Base-by-base conservation (phyloP, 2,888 invertebrate genomes). In the Pachymerium ferrugineum region DNA sequence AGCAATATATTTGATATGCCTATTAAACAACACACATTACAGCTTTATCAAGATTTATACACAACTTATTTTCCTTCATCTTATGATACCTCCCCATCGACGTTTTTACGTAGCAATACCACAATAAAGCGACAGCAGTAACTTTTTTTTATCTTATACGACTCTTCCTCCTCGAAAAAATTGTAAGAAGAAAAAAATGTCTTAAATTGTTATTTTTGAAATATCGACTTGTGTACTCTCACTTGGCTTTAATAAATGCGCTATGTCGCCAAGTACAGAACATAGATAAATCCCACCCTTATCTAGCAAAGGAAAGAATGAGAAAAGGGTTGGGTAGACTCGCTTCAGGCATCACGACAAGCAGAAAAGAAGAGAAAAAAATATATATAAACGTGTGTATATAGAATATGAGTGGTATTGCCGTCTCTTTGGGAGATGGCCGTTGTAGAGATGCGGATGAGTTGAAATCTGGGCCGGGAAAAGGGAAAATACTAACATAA, bases 221-320 rank as follows among this genome's bases (percentile, higher is more conserved):
- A 47, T 47, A 47, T 47, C 47, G 47, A 47, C 47, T 47, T 47
- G 47, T 47, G 47, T 47, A 47, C 47, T 47, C 47, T 47, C 47
- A 47, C 47, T 47, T 47, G 19, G 19, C 47, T 47, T 47, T 47
- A 47, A 47, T 47, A 47, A 47, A 47, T 47, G 47, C 47, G 47
- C 47, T 19, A 47, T 47, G 47, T 47, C 47, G 47, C 47, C 47
- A 47, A 19, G 19, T 47, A 16, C 47, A 47, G 47, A 10, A 47
- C 47, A 19, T 19, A 47, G 47, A 47, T 47, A 47, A 47, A 47
- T 47, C 47, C 47, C 47, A 19, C n/a, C 47, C 47, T 47, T 47
- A 47, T 47, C 47, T 47, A 16, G 47, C 47, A 47, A 19, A 19
- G n/a, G n/a, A n/a, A 47, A 19, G 47, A 47, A 47, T 47, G 47